phyloP scores from a whole-genome alignment of 1,140 invertebrate species.

The Polyergus mexicanus region DNA sequence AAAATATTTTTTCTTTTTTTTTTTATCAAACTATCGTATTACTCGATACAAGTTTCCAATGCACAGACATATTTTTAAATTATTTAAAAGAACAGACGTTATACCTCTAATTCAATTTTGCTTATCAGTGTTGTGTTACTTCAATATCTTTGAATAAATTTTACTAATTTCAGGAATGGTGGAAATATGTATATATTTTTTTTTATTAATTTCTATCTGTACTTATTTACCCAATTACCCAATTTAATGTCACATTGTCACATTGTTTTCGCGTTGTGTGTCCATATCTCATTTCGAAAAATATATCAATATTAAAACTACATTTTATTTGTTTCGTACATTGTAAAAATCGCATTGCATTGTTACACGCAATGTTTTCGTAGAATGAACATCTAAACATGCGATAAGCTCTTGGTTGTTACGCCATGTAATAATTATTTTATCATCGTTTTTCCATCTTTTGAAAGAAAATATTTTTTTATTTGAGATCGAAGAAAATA shows the following conservation, averaged over 20 bases:
- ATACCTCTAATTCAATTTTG: neutral
- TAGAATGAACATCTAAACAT: neutral
- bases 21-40: neutral
- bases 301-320: neutral
- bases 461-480: neutral
- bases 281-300: neutral
- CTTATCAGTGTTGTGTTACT: neutral
- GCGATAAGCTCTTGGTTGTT: neutral
- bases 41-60: neutral
- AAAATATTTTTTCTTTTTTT: neutral
- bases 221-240: too few relatives aligned
- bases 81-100: neutral
- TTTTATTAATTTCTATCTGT: neutral
- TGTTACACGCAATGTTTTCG: neutral
- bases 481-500: neutral
- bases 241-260: neutral
- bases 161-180: constrained; percentile 3
- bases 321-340: neutral
- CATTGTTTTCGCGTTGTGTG: neutral
- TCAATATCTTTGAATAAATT: constrained; percentile 8
- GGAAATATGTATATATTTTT: neutral
- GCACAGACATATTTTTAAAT: neutral
- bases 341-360: neutral
- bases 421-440: neutral
- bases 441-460: neutral